Evolutionary conservation across 2,797 vertebrate genomes (phyloP), one percentile per base, ranked within the genome.

Genomic region (Emydoidea blandingii): DNA sequence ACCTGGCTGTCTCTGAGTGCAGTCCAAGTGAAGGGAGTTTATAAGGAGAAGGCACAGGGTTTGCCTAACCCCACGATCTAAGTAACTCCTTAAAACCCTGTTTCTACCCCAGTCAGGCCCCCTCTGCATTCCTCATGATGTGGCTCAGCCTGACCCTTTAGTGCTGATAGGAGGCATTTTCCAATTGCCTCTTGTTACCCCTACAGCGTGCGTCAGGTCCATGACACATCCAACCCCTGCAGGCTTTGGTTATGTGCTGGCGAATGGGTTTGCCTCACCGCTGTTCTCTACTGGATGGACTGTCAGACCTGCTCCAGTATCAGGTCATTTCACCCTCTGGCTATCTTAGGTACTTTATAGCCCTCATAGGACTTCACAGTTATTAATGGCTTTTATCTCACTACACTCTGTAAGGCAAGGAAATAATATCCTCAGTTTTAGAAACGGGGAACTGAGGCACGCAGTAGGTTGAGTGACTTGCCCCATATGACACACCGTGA

Each of bases 151-250:
- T 53, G 50, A 12, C 4, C 34, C 37, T 27, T 37, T 14, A 29
- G 31, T n/a, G 50, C 1, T 59, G 84, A 90, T 68, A 84, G 31
- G 49, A 59, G 2, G 0, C 34, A 52, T 53, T 27, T 78, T 79
- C 86, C 34, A 79, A 8, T 10, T 4, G 1, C 21, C 65, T 62
- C 54, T 53, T 53, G 44, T 0, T 0, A 68, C 57, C n/a, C 9
- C 34, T 25, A 0, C 0, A 3, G 37, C 29, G 31, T 1, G 0
- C 18, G 0, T 0, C 25, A 52, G 68, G 27, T 1, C 29, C 44
- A 4, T 15, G 37, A 12, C 65, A 0, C 18, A 8, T n/a, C 57
- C 10, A 23, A n/a, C 34, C 34, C 72, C 37, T 21, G 2, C 56
- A 6, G 57, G 11, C 21, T 37, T 18, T 12, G 1, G 31, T 21